phyloP scores from a whole-genome alignment of 2,797 vertebrate species.

The Enteromius thamalakanensis region DNA sequence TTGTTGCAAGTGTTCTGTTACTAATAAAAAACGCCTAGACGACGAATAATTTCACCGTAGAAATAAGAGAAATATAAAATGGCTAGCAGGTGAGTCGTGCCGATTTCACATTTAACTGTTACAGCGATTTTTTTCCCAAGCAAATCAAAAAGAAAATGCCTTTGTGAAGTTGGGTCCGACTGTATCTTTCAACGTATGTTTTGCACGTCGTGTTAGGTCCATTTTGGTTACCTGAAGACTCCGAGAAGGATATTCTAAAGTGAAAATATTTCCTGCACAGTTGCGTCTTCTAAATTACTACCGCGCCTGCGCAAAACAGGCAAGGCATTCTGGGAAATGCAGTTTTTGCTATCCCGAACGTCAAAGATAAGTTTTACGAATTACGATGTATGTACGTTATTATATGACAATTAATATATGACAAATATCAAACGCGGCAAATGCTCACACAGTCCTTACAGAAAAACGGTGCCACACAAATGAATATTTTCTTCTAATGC shows the following conservation, averaged over 20 bases:
- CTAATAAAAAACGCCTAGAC: constrained; percentile 44
- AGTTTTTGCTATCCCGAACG: constrained; percentile 10
- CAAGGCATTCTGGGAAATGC: constrained; percentile 48
- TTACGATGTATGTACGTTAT: neutral
- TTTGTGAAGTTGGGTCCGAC: neutral
- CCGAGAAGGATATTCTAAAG: neutral
- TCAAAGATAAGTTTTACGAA: neutral
- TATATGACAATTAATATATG: neutral
- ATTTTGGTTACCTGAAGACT: neutral
- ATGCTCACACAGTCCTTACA: neutral
- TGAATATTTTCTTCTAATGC: neutral
- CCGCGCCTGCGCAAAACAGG: constrained; percentile 60
- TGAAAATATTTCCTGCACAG: constrained; percentile 34
- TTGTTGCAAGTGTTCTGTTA: constrained; percentile 8
- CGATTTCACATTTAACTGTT: constrained; percentile 41
- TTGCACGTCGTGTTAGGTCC: neutral
- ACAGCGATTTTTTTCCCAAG: neutral
- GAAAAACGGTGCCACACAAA: neutral
- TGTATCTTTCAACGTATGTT: neutral
- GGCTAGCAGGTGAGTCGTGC: constrained; percentile 72
- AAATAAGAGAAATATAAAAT: constrained; percentile 56
- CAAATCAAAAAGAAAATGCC: neutral
- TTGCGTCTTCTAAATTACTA: constrained; percentile 66
- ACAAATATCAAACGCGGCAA: neutral
- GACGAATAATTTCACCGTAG: constrained; percentile 40